Percentiles rank a stretch among this genome's conserved stretches.
These are phyloP conservation scores for Grus americana DNA, from an alignment of 2,113 vertebrate genomes.

Conservation along the genomic window DNA sequence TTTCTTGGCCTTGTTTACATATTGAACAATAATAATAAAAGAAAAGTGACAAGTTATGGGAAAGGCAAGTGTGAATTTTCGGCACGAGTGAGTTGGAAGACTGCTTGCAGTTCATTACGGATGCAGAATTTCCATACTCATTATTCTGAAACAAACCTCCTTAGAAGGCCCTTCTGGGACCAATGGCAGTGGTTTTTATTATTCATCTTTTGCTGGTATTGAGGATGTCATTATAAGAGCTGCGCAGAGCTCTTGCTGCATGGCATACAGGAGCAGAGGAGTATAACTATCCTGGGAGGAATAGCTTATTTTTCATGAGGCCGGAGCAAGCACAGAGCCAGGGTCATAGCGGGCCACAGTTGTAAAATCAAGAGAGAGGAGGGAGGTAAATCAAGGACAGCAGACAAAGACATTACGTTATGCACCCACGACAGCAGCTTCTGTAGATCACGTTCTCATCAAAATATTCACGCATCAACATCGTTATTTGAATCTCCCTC, in stretches of 20 bases:
- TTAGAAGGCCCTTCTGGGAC: slow-evolving; percentile 71
- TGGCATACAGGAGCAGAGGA: neutral
- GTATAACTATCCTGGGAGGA: slow-evolving; percentile 26
- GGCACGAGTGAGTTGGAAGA: slow-evolving; percentile 78
- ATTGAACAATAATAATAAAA: slow-evolving; percentile 78
- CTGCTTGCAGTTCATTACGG: slow-evolving; percentile 75
- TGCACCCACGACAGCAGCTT: neutral
- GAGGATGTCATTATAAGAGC: slow-evolving; percentile 59
- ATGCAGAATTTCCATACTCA: slow-evolving; percentile 78
- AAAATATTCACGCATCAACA: neutral
- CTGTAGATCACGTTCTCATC: neutral
- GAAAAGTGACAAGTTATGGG: slow-evolving; percentile 80
- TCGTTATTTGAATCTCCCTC: neutral
- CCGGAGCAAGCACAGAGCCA: neutral
- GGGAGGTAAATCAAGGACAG: slow-evolving; percentile 41
- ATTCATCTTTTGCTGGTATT: slow-evolving; percentile 63
- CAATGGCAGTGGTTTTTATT: slow-evolving; percentile 65
- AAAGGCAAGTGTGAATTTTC: slow-evolving; percentile 79
- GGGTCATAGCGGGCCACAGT: slow-evolving; percentile 23
- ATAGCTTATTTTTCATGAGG: slow-evolving; percentile 38
- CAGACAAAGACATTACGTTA: slow-evolving; percentile 12
- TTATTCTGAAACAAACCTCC: slow-evolving; percentile 75
- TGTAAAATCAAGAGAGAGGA: neutral
- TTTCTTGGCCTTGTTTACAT: slow-evolving; percentile 82
- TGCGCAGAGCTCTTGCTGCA: neutral